Conservation (phyloP, 2,113 vertebrate genomes). For the Alouatta palliata region DNA sequence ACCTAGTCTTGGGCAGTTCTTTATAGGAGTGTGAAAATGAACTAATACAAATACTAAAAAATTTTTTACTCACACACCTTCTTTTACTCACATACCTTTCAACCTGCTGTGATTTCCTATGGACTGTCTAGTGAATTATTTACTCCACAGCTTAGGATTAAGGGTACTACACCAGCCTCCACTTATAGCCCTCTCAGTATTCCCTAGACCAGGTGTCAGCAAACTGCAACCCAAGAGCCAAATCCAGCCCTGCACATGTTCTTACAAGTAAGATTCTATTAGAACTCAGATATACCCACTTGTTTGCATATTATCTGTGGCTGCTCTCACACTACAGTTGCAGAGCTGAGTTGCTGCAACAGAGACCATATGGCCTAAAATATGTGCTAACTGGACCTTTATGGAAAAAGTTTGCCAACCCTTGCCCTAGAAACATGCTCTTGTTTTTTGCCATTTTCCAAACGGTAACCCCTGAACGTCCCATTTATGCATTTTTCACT, state of each 20-base stretch:
- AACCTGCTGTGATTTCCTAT: not conserved
- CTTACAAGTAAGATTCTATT: not conserved
- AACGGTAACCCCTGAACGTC: not conserved
- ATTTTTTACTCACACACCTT: not conserved
- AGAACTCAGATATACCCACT: not conserved
- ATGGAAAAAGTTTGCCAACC: not conserved
- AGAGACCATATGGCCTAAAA: not conserved
- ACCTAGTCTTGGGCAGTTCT: no score
- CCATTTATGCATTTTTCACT: not conserved
- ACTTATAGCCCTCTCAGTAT: not conserved
- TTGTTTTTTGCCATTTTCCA: not conserved
- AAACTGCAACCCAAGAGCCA: not conserved
- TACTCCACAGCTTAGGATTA: not conserved
- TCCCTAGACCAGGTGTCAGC: not conserved
- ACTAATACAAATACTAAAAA: no score
- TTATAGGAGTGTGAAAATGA: no score
- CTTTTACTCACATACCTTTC: not conserved
- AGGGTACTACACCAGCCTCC: not conserved
- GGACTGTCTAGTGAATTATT: not conserved
- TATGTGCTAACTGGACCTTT: not conserved
- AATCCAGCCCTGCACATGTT: not conserved
- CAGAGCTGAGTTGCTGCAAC: not conserved
- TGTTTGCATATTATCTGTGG: not conserved
- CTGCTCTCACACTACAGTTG: not conserved
- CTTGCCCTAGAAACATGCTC: not conserved